phyloP scores from a whole-genome alignment of 2,113 vertebrate genomes.

The Centropus bengalensis region DNA sequence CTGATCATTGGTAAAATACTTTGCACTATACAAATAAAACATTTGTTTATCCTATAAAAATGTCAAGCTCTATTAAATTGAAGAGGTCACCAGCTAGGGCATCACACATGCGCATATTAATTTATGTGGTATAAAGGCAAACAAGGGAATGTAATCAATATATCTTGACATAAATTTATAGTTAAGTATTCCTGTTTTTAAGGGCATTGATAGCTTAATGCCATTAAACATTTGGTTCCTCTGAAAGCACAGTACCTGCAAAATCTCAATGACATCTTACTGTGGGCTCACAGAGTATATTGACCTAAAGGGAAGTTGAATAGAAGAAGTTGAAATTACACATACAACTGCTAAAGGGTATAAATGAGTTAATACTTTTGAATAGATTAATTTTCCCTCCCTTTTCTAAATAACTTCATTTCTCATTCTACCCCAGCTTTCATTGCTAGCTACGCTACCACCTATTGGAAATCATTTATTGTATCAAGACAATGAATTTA shows the following conservation, averaged over 20 bases:
- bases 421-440: not conserved
- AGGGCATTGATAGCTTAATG: not conserved
- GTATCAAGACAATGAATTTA: not conserved
- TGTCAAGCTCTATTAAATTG: slow-evolving; percentile 61
- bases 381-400: fast-evolving
- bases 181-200: not conserved
- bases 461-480: not conserved
- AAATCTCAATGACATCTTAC: not conserved
- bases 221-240: not conserved
- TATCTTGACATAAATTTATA: not conserved
- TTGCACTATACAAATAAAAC: slow-evolving; percentile 51
- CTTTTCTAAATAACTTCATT: not conserved
- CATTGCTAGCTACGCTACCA: not conserved
- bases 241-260: not conserved
- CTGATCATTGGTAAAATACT: slow-evolving; percentile 37
- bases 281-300: not conserved
- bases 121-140: slow-evolving; percentile 28
- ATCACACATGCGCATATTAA: slow-evolving; percentile 9
- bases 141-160: not conserved
- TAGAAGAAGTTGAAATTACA: not conserved
- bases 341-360: not conserved
- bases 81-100: slow-evolving; percentile 33
- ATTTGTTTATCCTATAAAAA: slow-evolving; percentile 67
- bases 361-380: not conserved
- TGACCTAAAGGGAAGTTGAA: not conserved